Conservation (phyloP, 2,113 vertebrate species). For the Bettongia penicillata region DNA sequence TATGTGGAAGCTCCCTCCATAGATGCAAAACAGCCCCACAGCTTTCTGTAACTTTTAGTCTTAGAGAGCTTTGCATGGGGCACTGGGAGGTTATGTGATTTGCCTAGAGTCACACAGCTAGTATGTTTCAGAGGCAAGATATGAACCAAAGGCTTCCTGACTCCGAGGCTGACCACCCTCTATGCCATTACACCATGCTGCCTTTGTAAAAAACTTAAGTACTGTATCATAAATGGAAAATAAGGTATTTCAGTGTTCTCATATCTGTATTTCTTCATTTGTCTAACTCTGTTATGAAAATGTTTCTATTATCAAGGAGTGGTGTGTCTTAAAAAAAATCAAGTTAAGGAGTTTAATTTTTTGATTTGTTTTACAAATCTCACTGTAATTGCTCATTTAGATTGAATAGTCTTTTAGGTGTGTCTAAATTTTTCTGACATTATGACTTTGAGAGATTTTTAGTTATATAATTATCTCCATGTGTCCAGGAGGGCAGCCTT, state of each 20-base stretch:
- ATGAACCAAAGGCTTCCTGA: not conserved
- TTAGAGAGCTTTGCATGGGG: not conserved
- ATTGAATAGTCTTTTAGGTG: not conserved
- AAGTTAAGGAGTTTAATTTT: not conserved
- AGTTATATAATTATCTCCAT: not conserved
- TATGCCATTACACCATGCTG: not conserved
- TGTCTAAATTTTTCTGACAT: not conserved
- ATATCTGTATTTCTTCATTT: conserved; percentile 23
- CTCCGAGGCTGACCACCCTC: not conserved
- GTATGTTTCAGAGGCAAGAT: not conserved
- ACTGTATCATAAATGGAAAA: not conserved
- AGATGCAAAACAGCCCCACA: not conserved
- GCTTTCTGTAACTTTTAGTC: not conserved
- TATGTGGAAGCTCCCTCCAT: not conserved
- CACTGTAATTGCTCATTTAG: not conserved
- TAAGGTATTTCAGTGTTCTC: conserved; percentile 6
- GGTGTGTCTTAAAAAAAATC: conserved; percentile 40
- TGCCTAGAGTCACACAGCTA: not conserved
- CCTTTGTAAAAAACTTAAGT: not conserved
- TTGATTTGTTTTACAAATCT: conserved; percentile 15
- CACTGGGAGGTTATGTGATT: not conserved
- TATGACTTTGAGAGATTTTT: not conserved
- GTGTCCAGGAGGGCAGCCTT: not conserved
- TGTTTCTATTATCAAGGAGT: conserved; percentile 27
- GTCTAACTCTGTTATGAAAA: conserved; percentile 32